Evolutionary conservation across 2,888 invertebrate genomes (phyloP), one percentile per base, ranked within the genome.

Genomic region (Dicyrtomina minuta): DNA sequence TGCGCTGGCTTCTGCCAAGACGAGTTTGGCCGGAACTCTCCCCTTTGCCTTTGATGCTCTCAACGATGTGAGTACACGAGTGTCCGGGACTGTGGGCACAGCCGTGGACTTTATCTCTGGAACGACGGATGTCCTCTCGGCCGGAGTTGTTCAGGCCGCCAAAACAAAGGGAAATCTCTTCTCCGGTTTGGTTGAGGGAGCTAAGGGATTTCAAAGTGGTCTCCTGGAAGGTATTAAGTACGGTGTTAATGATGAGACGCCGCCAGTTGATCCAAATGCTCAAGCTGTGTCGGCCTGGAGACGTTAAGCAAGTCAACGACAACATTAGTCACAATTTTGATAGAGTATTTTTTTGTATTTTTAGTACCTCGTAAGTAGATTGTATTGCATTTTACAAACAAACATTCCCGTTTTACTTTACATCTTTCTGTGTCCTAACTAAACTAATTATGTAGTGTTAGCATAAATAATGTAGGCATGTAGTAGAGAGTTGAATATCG

Each of bases 101-200:
- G 77, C 78, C 22, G 78, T 78, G 8, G 78, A 78, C 67, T 78
- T 75, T 75, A 74, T 77, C 44, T 75, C 78, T 22, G 78, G 78
- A 44, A 78, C 78, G 10, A 78, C 77, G 71, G 78, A 78, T 66
- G 75, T 78, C 44, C 72, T 78, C 62, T 75, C 77, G 12, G 72
- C 75, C 5, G 78, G 78, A 68, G 75, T 78, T 51, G 76, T 78
- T 70, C 77, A 77, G 71, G 78, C 78, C 43, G 78, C 78, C 70
- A 77, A 77, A 71, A 78, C 78, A 41, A 77, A 77, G 55, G 77
- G 77, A 12, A 78, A 78, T 70, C 71, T 78, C 26, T 77, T 78
- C 75, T 77, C 77, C 51, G 78, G 78, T 58, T 72, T 78, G 26
- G 77, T 78, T 8, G 78, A 78, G 56, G 78, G 78, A 43, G 76